Base-by-base conservation (phyloP, 37 sponge, comb jelly and placozoan species). In the Haliclona indistincta region DNA sequence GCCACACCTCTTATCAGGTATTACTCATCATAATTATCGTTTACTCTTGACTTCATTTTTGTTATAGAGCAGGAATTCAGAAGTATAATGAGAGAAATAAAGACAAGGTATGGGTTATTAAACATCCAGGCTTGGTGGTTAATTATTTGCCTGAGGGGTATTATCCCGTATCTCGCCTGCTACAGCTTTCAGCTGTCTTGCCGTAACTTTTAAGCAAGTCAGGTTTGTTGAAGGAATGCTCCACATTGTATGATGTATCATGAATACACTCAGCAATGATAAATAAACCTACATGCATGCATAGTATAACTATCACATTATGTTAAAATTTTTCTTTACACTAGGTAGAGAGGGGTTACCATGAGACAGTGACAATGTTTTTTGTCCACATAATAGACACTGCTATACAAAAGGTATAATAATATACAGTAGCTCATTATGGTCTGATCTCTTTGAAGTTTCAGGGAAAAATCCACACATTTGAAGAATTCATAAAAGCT, bases 1-100 rank as follows among this genome's bases (percentile, higher is more conserved):
- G 78, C 78, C 33, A 51, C 54, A 43, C 78, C 78, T 29, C 20
- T 77, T 8, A 77, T 77, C 54, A 64, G 47, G 78, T 77, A 36
- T 42, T 43, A 25, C 11, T 35, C 6, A 62, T 38, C 43, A 23
- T 64, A 36, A 64, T 64, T 15, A 29, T 4, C 2, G 5, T 64
- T 32, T 2, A 36, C 22, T 11, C 22, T 4, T 64, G 22, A 15
- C 29, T 30, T 36, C 4, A 7, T 8, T 38, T 47, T 23, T 35
- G 22, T 0, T 64, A 41, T 55, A 77, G 78, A 43, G 33, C 13
- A 15, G 78, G 78, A n/a, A 77, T 77, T 19, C 33, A 66, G 63
- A 43, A 43, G 13, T 77, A 62, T 54, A 77, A 45, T 29, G 78
- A 64, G 19, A 36, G 25, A 10, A 77, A 77, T 55, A 63, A 42